Percentiles rank a stretch among this genome's conserved stretches.
These are phyloP conservation scores for Drosophila neotestacea DNA, from an alignment of 2,888 invertebrate species.

Conservation along the genomic window DNA sequence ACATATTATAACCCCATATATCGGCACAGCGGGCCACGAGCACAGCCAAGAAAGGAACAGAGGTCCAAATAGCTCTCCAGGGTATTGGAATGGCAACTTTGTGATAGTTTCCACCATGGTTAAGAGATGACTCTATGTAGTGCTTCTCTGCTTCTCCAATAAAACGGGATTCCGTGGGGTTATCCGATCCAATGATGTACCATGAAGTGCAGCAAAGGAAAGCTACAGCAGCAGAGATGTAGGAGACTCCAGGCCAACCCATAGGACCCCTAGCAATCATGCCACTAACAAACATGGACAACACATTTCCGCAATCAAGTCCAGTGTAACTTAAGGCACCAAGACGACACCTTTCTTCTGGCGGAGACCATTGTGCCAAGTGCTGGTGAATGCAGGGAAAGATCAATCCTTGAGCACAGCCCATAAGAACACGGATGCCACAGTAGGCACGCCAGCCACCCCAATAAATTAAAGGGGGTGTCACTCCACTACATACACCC, in stretches of 20 bases:
- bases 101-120: no score
- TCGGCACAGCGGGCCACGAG: conserved; percentile 87
- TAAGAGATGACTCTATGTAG: no score
- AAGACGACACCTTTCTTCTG: conserved; percentile 85
- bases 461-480: conserved; percentile 67
- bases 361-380: conserved; percentile 89
- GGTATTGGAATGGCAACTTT: conserved; percentile 85
- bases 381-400: conserved; percentile 89
- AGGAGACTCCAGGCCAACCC: no score
- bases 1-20: conserved; percentile 90
- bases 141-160: no score
- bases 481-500: conserved; percentile 85
- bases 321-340: no score
- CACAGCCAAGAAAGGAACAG: conserved; percentile 87
- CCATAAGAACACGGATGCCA: conserved; percentile 88
- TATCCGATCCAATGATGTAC: no score
- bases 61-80: conserved; percentile 88
- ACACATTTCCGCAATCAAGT: no score
- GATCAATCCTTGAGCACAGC: conserved; percentile 88
- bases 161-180: no score
- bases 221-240: no score
- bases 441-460: conserved; percentile 88
- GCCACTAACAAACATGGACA: no score
- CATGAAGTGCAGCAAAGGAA: no score
- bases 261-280: no score